Conservation (phyloP, 2,113 vertebrate species). For the Xiphias gladius region DNA sequence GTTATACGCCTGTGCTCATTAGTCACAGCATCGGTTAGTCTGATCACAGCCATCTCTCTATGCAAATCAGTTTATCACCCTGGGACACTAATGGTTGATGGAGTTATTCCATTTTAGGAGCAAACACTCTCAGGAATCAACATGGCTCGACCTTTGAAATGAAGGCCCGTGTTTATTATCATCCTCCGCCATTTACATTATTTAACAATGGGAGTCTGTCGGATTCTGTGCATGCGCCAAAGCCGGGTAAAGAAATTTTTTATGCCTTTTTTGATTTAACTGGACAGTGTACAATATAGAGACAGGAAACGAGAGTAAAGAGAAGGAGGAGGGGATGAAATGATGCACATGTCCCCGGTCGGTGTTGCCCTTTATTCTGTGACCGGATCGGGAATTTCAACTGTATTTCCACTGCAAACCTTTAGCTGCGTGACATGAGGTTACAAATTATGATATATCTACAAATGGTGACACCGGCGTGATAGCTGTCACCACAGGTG, state of each 20-base stretch:
- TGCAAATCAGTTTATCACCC: slow-evolving; percentile 57
- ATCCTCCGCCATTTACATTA: slow-evolving; percentile 26
- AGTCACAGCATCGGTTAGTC: slow-evolving; percentile 28
- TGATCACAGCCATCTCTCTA: slow-evolving; percentile 50
- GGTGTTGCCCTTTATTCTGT: no score
- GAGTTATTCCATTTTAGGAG: slow-evolving; percentile 52
- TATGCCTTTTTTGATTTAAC: not conserved
- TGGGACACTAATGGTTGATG: slow-evolving; percentile 49
- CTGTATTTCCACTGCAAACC: no score
- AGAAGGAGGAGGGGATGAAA: no score
- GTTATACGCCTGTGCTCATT: slow-evolving; percentile 5
- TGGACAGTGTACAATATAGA: not conserved
- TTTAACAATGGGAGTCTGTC: not conserved
- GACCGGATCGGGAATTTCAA: no score
- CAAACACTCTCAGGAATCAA: slow-evolving; percentile 25
- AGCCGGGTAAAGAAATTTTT: not conserved
- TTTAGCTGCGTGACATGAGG: no score
- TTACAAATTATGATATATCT: not conserved
- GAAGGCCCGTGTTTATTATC: slow-evolving; percentile 26
- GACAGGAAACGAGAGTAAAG: no score
- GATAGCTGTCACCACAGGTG: not conserved
- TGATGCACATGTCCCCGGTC: no score
- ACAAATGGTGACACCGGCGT: not conserved
- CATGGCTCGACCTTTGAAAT: slow-evolving; percentile 41
- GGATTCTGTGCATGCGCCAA: not conserved